Evolutionary conservation across 2,113 vertebrate species (phyloP), one percentile per base, ranked within the genome.

Genomic region (Erythrocercus mccallii): DNA sequence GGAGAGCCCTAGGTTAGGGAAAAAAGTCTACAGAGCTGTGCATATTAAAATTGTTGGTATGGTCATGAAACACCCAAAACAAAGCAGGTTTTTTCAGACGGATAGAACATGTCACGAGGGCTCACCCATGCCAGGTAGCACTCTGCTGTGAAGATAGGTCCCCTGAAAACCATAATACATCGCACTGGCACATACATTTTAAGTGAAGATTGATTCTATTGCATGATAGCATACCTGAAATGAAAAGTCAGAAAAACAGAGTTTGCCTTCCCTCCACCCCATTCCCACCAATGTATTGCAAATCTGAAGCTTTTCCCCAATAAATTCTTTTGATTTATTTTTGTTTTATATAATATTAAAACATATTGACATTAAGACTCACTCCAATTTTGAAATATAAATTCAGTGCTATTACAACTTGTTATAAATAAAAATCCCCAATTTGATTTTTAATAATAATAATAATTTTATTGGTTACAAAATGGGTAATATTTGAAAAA

Each of bases 121-220:
- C 45, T 92, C 57, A 50, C 3, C 74, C 65, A n/a, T 31, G 53
- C 21, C 61, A 21, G 25, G 45, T 60, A 53, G 57, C 61, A 79
- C 20, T 71, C 45, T 88, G 31, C 37, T 90, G 66, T 47, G 54
- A 76, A 80, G 91, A 76, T 9, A 58, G 13, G 28, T 74, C 27
- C 27, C 42, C 31, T 58, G 48, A 82, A 82, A 89, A 18, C 31
- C 69, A 21, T 82, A 61, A 33, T 38, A 24, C 2, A 10, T 38
- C 0, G 0, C 33, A 37, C 10, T 17, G 45, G 28, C 3, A 4
- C 18, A 1, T 28, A 24, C 20, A 21, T 91, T 85, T 73, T 89
- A 62, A 54, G 20, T 30, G 31, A 68, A 74, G 51, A 64, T 3
- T 68, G 40, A 56, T 62, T 86, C 33, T 65, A 58, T 0, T 21